Evolutionary conservation across 2,797 vertebrate genomes (phyloP).

Genomic region (Coracias cyanogaster): DNA sequence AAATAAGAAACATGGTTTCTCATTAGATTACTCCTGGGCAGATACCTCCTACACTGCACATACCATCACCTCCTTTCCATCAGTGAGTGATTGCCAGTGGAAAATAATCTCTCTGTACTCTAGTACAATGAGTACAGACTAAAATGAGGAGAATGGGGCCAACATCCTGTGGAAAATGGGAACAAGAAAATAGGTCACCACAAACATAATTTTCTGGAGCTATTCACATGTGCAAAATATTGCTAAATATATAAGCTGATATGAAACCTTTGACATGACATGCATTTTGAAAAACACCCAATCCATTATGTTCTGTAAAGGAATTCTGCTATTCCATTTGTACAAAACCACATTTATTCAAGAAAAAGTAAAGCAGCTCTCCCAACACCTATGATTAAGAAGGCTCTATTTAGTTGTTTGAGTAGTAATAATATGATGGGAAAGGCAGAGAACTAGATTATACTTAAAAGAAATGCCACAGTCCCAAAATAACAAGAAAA

Average conservation of each 20-base stretch:
- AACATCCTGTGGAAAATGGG: background rate
- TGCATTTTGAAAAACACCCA: background rate
- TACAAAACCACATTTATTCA: background rate
- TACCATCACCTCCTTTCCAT: background rate
- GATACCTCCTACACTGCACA: background rate
- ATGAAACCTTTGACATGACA: background rate
- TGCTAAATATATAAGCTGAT: background rate
- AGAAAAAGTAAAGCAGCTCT: background rate
- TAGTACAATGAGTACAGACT: background rate
- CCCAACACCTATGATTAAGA: background rate
- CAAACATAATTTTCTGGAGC: background rate
- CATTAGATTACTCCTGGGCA: background rate
- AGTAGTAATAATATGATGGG: background rate
- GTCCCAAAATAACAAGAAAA: background rate
- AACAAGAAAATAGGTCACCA: background rate
- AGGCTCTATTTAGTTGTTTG: background rate
- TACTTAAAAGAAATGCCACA: background rate
- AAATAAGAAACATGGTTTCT: slow-evolving; percentile 5
- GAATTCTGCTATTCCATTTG: background rate
- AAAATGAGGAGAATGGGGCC: background rate
- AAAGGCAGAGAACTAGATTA: background rate
- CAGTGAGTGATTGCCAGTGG: background rate
- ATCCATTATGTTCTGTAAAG: background rate
- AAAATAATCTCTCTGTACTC: background rate
- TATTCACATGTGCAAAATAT: background rate